Conservation (phyloP, 1,140 invertebrate species). For the Leptinotarsa defecta region DNA sequence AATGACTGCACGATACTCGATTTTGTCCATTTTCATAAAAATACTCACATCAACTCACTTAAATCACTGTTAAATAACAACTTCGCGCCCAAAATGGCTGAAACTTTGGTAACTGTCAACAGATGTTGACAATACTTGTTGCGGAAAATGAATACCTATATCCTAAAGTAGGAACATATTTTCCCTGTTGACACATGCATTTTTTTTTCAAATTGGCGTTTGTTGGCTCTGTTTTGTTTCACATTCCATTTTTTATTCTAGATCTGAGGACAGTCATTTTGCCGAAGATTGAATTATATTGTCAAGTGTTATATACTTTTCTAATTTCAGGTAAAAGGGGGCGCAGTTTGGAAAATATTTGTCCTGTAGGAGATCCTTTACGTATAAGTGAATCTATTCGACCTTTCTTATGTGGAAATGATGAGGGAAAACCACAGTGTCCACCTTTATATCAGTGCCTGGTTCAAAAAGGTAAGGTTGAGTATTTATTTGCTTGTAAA, state of each 20-base stretch:
- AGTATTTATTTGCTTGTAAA: too few relatives aligned
- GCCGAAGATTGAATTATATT: neutral
- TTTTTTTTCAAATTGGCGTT: neutral
- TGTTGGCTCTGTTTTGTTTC: neutral
- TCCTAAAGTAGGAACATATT: too few relatives aligned
- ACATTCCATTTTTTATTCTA: too few relatives aligned
- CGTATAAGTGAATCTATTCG: conserved; percentile 75
- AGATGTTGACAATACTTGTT: too few relatives aligned
- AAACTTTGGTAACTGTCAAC: too few relatives aligned
- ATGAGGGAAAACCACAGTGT: conserved; percentile 78
- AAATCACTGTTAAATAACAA: too few relatives aligned
- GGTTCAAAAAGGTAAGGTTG: conserved; percentile 67
- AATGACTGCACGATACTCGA: too few relatives aligned
- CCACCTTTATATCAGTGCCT: conserved; percentile 79
- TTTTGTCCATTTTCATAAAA: too few relatives aligned
- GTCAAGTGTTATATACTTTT: conserved; percentile 12
- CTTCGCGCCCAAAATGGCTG: too few relatives aligned
- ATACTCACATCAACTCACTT: too few relatives aligned
- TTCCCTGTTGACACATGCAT: neutral
- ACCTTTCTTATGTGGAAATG: conserved; percentile 81
- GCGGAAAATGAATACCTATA: too few relatives aligned
- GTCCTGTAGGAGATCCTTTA: conserved; percentile 78
- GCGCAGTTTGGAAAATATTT: conserved; percentile 73
- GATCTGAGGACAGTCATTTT: neutral
- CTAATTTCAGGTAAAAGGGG: conserved; percentile 67